Evolutionary conservation across 1,140 invertebrate species (phyloP).

Genomic region (Hetaerina americana): DNA sequence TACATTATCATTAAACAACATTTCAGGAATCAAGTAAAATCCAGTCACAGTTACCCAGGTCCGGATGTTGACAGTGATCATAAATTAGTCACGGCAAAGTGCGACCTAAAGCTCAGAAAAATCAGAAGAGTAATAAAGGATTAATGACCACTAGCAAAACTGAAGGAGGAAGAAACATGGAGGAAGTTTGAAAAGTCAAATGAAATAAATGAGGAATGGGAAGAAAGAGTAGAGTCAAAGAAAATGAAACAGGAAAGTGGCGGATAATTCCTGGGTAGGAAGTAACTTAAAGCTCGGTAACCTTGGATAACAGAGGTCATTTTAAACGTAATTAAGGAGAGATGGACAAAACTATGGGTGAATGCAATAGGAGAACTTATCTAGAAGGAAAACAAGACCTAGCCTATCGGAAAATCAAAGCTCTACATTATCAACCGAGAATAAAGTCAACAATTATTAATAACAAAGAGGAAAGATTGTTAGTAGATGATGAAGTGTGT

Average conservation of each 20-base stretch:
- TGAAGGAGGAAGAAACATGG: background rate
- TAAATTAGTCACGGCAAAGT: background rate
- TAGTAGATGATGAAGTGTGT: no score
- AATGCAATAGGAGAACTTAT: background rate
- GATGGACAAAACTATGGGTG: background rate
- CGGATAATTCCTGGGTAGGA: no score
- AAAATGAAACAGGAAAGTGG: background rate
- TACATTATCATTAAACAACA: conserved; percentile 9
- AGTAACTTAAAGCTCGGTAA: background rate
- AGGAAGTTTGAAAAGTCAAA: background rate
- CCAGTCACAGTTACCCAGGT: conserved; percentile 3
- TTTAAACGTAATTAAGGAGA: background rate
- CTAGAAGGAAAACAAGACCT: background rate
- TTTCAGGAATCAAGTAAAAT: conserved; percentile 10
- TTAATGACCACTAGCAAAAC: background rate
- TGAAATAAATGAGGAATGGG: background rate
- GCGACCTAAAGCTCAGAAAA: background rate
- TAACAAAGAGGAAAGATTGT: no score
- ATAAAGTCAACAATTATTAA: background rate
- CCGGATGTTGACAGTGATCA: no score
- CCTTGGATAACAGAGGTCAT: background rate
- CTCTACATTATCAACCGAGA: background rate
- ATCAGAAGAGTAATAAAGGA: background rate
- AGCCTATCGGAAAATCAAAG: background rate
- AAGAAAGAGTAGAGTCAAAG: background rate